phyloP scores from a whole-genome alignment of 2,797 vertebrate species.

The Macropodus opercularis region DNA sequence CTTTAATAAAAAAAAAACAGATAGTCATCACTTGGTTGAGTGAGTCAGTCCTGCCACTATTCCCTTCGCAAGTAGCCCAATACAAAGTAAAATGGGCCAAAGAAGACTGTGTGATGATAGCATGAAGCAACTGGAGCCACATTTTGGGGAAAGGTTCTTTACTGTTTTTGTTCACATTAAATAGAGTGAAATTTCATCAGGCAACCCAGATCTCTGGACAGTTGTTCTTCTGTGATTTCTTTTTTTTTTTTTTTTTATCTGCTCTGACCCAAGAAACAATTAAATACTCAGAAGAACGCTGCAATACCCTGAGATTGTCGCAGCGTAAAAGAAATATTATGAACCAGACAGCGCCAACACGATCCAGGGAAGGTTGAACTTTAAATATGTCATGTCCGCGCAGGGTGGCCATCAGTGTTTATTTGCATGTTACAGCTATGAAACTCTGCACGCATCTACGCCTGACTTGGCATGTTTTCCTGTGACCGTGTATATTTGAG shows the following conservation, averaged over 20 bases:
- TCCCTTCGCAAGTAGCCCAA: background rate
- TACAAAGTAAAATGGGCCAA: too few relatives aligned
- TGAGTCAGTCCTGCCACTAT: background rate
- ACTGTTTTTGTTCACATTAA: too few relatives aligned
- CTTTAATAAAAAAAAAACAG: background rate
- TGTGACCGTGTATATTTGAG: slow-evolving; percentile 61
- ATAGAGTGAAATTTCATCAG: slow-evolving; percentile 2
- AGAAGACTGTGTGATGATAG: background rate
- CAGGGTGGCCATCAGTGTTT: slow-evolving; percentile 55
- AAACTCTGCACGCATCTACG: slow-evolving; percentile 18
- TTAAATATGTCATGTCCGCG: slow-evolving; percentile 28
- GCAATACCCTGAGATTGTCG: background rate
- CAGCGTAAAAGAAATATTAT: background rate
- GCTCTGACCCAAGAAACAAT: background rate
- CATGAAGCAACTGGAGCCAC: background rate
- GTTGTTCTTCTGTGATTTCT: background rate
- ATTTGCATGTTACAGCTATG: slow-evolving; percentile 58
- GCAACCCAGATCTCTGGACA: background rate
- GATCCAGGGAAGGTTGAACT: slow-evolving; percentile 1
- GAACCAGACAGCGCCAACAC: background rate
- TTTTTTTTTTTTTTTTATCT: background rate
- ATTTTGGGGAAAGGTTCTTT: too few relatives aligned
- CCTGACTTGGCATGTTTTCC: slow-evolving; percentile 58
- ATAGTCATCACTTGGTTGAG: background rate
- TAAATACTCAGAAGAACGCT: slow-evolving; percentile 17